Evolutionary conservation across 2,888 invertebrate genomes (phyloP), one percentile per base, ranked within the genome.

Genomic region (Arrhopalites spinosus): DNA sequence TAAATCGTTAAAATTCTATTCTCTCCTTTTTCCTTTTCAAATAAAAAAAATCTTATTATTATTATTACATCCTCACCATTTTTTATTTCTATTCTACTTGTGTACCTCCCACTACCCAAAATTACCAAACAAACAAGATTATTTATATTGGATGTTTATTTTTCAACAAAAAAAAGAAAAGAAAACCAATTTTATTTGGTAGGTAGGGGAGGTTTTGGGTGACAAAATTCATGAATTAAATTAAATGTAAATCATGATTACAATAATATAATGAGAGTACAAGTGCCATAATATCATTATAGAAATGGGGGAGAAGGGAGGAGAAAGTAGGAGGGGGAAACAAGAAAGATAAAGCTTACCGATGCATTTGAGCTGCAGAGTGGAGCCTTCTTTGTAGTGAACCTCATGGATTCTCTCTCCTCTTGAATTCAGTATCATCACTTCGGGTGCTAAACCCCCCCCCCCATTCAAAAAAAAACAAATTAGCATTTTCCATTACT

Each of bases 361-460:
- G 76, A 90, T 86, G 85, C 91, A 91, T 74, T 89, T 87, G 81
- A 91, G 86, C 73, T 90, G 90, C 67, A 91, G 88, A 17, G 90
- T 90, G 20, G 90, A 90, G 83, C 90, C 91, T 0, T 90, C 90
- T 83, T 91, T 90, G 84, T 90, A 90, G 84, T 88, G 90, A 84
- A 90, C 90, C 85, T 90, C 90, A 69, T 87, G 85, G n/a, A 91
- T 87, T 13, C 89, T 88, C 8, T 88, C 88, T 0, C 90, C 91
- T 66, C 89, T 89, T 79, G 89, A 89, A 83, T 91, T 91, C 11
- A 90, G 89, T 81, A 91, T 90, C 86, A 89, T 89, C 20, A 91
- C 90, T 86, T 90, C 90, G 20, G 91, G 91, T 20, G 90, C 91
- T 91, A 86, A 1, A 83, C 36, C 36, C 36, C 36, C 36, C 36